Percentiles rank a stretch among this genome's conserved stretches.
These are phyloP conservation scores for Pseudomyrmex cubaensis DNA, from an alignment of 1,140 invertebrate genomes.

Conservation along the genomic window DNA sequence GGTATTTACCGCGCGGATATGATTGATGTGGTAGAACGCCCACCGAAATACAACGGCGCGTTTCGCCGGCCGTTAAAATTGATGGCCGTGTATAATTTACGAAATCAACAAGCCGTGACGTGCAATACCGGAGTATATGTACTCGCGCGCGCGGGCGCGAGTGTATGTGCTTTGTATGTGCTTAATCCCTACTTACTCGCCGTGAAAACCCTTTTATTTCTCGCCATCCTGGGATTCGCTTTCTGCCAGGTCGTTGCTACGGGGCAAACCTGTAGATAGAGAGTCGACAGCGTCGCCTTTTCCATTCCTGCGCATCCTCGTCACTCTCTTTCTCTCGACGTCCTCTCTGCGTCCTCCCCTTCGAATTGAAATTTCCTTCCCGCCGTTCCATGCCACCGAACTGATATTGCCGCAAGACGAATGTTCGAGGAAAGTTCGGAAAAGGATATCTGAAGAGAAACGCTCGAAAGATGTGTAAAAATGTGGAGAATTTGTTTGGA, in stretches of 20 bases:
- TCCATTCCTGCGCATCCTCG: slow-evolving; percentile 62
- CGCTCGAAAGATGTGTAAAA: not conserved
- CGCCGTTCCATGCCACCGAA: slow-evolving; percentile 2
- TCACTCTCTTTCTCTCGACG: not conserved
- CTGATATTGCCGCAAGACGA: not conserved
- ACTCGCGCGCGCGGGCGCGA: slow-evolving; percentile 34
- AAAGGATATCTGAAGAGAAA: not conserved
- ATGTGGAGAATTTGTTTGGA: not conserved
- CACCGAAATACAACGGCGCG: slow-evolving; percentile 81
- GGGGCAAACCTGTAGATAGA: slow-evolving; percentile 16
- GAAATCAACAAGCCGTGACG: slow-evolving; percentile 84
- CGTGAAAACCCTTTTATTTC: slow-evolving; percentile 78
- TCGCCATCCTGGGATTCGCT: slow-evolving; percentile 65
- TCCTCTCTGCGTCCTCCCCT: slow-evolving; percentile 15
- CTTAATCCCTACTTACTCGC: slow-evolving; percentile 76
- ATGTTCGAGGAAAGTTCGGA: not conserved
- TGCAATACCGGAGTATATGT: slow-evolving; percentile 72
- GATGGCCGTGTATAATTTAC: slow-evolving; percentile 82
- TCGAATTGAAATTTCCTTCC: slow-evolving; percentile 49
- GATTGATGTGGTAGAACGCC: slow-evolving; percentile 82
- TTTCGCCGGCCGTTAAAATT: slow-evolving; percentile 81
- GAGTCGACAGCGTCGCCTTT: slow-evolving; percentile 57
- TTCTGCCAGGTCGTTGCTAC: slow-evolving; percentile 35
- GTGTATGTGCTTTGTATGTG: slow-evolving; percentile 69
- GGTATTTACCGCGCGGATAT: slow-evolving; percentile 79